Base-by-base conservation (phyloP, 2,888 invertebrate genomes). In the Agriopis leucophaearia region DNA sequence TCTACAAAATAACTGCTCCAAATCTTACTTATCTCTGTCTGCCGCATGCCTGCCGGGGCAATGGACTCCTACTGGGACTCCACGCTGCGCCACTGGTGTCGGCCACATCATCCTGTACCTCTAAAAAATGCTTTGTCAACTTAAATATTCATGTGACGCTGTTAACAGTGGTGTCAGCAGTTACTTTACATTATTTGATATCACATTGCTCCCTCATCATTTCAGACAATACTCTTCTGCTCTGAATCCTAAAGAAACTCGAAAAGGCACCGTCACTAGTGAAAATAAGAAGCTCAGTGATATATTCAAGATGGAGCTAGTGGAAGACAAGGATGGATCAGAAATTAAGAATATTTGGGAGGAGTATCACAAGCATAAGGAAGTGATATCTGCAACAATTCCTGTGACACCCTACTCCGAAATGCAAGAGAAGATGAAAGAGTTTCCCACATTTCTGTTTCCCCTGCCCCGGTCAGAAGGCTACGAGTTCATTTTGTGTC, bases 401-500 rank as follows among this genome's bases (percentile, higher is more conserved):
- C 96, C 96, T 0, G 77, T 87, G 0, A 88, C 94, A 6, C 92
- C 95, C 12, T 97, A 95, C 81, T 89, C 95, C 0, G 92, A 87
- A 63, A 92, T 97, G 69, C 92, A 94, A 72, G 82, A 92, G 40
- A 94, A 94, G 42, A 95, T 96, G 71, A 91, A 93, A 71, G 83
- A 94, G 64, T 95, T 95, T 85, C 95, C 97, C 0, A 95, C 96
- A 38, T 98, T 98, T 86, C 78, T 98, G 66, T 95, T 98, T 72
- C 97, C 98, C 0, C 84, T 98, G 72, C 98, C 98, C 0, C 94
- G 97, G 59, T 95, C 96, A 18, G 96, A 97, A 78, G 98, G 98
- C 12, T 98, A 97, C 81, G 98, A 98, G 88, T 98, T 98, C 85
- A 95, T 98, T 62, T 94, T 98, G 93, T 93, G 96, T 60, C 98